Conservation (phyloP, 2,797 vertebrate genomes). For the Gambusia yucatana region DNA sequence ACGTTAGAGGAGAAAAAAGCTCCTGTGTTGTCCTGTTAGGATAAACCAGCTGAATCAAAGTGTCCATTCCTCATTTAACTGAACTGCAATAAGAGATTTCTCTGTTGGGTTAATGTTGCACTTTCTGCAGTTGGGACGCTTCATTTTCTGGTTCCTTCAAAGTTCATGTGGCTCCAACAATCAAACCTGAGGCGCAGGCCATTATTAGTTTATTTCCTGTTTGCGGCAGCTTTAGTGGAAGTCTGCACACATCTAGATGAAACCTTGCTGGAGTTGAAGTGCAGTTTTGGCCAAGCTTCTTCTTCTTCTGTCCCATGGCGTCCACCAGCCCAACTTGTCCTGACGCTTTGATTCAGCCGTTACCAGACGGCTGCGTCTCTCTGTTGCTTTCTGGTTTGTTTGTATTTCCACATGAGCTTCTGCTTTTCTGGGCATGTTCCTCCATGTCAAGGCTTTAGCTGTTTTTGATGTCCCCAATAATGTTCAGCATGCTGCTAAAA, state of each 20-base stretch:
- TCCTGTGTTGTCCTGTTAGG: background rate
- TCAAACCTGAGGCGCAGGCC: background rate
- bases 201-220: background rate
- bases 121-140: background rate
- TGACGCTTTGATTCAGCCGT: background rate
- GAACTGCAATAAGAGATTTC: background rate
- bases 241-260: background rate
- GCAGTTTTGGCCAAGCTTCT: background rate
- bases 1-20: background rate
- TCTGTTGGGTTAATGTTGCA: background rate
- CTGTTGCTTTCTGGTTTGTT: slow-evolving; percentile 6
- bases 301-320: background rate
- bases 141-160: background rate
- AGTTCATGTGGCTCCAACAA: background rate
- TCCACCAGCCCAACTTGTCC: background rate
- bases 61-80: background rate
- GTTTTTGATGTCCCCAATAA: slow-evolving; percentile 61
- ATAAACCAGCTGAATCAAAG: background rate
- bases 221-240: background rate
- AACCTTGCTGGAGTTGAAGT: background rate
- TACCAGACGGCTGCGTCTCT: slow-evolving; percentile 1
- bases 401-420: slow-evolving; percentile 1
- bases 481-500: slow-evolving; percentile 76
- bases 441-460: slow-evolving; percentile 63
- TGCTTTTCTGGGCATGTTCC: slow-evolving; percentile 65